A percentile compares a stretch with the other conserved stretches of the same genome.
Conservation (phyloP, 2,888 invertebrate genomes). For the Incurvaria masculella region DNA sequence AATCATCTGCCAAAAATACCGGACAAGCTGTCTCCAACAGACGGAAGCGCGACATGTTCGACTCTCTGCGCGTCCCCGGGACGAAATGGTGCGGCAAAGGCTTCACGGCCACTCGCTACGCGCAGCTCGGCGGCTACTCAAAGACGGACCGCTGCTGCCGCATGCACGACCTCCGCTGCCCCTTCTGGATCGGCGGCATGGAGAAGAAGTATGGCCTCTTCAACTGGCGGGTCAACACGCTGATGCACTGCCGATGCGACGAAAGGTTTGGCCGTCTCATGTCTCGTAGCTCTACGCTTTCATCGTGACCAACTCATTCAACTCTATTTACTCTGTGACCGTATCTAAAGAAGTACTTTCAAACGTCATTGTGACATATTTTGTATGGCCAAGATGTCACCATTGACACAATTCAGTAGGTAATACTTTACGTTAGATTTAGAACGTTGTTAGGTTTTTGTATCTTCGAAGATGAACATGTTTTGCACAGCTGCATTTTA, state of each 20-base stretch:
- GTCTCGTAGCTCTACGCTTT: no score
- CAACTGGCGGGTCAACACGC: conserved; percentile 86
- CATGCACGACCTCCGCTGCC: conserved; percentile 82
- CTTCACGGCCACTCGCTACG: conserved; percentile 74
- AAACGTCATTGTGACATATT: no score
- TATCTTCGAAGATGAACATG: no score
- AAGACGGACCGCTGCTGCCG: conserved; percentile 86
- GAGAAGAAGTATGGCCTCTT: conserved; percentile 80
- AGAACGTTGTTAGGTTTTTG: no score
- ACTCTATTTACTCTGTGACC: no score
- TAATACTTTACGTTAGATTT: no score
- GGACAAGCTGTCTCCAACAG: conserved; percentile 12
- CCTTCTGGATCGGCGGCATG: conserved; percentile 79
- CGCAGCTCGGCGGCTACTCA: conserved; percentile 79
- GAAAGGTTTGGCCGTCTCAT: conserved; percentile 69
- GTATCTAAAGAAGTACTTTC: no score
- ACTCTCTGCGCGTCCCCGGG: conserved; percentile 79
- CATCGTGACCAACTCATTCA: no score
- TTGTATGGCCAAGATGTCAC: no score
- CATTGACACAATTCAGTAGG: no score
- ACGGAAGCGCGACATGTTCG: conserved; percentile 46
- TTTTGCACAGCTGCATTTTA: no score
- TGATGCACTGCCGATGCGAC: conserved; percentile 92
- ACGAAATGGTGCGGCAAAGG: conserved; percentile 95
- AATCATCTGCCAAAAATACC: conserved; percentile 4